phyloP scores from a whole-genome alignment of 2,797 vertebrate species.

The Harpagifer antarcticus region DNA sequence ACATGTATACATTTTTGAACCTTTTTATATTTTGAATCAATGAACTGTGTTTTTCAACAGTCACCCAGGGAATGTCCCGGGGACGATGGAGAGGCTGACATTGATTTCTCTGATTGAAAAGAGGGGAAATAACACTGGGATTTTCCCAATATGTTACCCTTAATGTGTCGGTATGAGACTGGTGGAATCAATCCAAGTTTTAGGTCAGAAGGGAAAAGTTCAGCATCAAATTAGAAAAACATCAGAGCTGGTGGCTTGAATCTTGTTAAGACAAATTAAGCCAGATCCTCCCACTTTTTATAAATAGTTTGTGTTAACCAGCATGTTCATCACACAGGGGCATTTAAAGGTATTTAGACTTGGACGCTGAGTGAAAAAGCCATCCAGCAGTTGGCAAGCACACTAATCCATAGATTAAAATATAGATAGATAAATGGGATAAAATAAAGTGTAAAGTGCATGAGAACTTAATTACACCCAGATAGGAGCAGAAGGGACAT shows the following conservation, averaged over 20 bases:
- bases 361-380: constrained; percentile 8
- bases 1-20: background rate
- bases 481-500: constrained; percentile 80
- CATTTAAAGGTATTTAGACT: constrained; percentile 15
- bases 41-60: background rate
- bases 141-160: constrained; percentile 21
- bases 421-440: constrained; percentile 58
- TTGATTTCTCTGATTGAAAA: constrained; percentile 12
- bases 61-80: background rate
- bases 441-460: constrained; percentile 59
- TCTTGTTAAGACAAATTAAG: background rate
- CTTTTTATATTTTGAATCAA: background rate
- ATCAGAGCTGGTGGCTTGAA: background rate
- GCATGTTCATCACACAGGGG: background rate
- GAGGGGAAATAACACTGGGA: background rate
- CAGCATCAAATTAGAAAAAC: constrained; percentile 4
- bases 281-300: background rate
- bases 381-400: constrained; percentile 8
- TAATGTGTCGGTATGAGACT: constrained; percentile 39
- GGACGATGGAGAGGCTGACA: background rate
- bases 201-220: constrained; percentile 22
- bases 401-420: constrained; percentile 50
- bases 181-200: constrained; percentile 44
- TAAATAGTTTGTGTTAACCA: background rate
- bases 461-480: constrained; percentile 64